Base-by-base conservation (phyloP, 2,113 vertebrate genomes). In the Machaerirhynchus nigripectus region DNA sequence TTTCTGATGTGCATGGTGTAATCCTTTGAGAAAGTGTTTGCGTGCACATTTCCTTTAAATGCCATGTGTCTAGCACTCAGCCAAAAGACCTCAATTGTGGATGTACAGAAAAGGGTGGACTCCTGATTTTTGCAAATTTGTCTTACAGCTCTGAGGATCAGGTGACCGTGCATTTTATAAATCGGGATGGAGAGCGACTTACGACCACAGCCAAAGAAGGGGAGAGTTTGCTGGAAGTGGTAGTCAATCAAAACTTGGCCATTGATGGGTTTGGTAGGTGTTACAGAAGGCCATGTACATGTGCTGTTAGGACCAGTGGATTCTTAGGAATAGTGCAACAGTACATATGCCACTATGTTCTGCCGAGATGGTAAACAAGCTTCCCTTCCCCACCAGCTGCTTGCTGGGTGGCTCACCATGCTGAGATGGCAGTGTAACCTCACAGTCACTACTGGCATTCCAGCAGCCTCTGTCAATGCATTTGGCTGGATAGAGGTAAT, bases 191-290 rank as follows among this genome's bases (percentile, higher is more conserved):
- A 89, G 96, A 97, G 68, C 95, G 78, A 65, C 95, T 96, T 35
- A 98, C 96, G 0, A 94, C 97, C n/a, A 93, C 70, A 39, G 98
- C 97, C 39, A 97, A 97, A 49, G 98, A 98, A 90, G 98, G 98
- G 33, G 91, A 98, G 69, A 98, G 95, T 49, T 95, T 98, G 86
- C 95, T 98, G 87, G 91, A 98, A 19, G 95, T 98, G 46, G 98
- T 98, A 35, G 83, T 98, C 57, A 98, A 98, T 30, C 98, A 98
- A 53, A 98, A 98, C 76, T 64, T 98, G 69, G 84, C 97, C 87
- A 98, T 98, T 22, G 97, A 97, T 49, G 98, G 98, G 33, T 98
- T 98, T 91, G 98, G 98, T 98, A 95, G 95, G 97, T 97, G 69
- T 16, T 84, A 37, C n/a, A 17, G 53, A 47, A 69, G 33, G n/a